Evolutionary conservation across 2,113 vertebrate species (phyloP).

Genomic region (Conger conger): DNA sequence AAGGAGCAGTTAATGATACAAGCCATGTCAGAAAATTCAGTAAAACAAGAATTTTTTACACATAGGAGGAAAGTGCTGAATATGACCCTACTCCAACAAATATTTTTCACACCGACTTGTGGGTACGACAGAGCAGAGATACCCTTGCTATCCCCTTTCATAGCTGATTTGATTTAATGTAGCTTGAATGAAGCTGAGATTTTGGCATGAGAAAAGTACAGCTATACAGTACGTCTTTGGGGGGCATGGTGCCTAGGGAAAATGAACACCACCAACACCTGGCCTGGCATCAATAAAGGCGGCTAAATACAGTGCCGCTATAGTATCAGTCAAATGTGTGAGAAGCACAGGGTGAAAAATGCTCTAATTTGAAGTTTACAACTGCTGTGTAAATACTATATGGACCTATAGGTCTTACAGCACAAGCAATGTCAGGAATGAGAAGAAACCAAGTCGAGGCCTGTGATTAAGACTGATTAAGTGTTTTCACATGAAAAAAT

Average conservation of each 20-base stretch:
- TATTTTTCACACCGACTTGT: background rate
- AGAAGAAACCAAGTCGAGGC: too few relatives aligned
- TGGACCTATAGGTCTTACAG: background rate
- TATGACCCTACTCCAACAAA: background rate
- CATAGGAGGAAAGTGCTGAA: background rate
- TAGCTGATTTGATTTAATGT: background rate
- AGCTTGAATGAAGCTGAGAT: background rate
- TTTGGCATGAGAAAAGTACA: background rate
- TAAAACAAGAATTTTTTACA: background rate
- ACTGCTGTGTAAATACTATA: background rate
- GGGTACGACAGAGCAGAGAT: too few relatives aligned
- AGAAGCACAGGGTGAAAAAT: background rate
- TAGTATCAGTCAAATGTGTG: background rate
- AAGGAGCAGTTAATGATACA: background rate
- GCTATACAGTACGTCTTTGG: background rate
- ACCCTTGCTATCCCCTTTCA: background rate
- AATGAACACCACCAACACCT: background rate
- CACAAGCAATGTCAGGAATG: background rate
- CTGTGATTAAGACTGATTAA: too few relatives aligned
- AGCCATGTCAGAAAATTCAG: background rate
- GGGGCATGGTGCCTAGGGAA: background rate
- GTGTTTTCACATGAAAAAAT: too few relatives aligned
- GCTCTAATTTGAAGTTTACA: too few relatives aligned
- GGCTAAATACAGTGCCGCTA: background rate
- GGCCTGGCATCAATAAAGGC: background rate